These are phyloP conservation scores for Arge pagana DNA, from an alignment of 2,888 invertebrate species.

Conservation along the genomic window DNA sequence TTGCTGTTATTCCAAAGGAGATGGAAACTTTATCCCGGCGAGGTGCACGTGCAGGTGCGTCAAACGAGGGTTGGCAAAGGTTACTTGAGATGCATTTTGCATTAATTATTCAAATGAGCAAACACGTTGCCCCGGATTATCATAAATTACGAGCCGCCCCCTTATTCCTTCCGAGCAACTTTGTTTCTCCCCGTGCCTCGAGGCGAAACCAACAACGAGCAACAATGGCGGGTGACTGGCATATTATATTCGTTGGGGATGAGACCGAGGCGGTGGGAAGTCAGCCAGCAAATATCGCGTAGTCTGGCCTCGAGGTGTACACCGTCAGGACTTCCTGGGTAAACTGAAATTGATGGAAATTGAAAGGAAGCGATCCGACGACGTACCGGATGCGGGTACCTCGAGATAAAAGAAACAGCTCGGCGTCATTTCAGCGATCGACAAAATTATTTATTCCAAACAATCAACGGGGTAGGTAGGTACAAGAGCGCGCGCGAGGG, in stretches of 20 bases:
- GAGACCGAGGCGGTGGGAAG: no score
- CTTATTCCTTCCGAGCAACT: slow-evolving; percentile 35
- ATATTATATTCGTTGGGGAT: no score
- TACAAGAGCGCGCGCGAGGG: no score
- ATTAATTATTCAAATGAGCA: slow-evolving; percentile 56
- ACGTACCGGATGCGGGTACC: not conserved
- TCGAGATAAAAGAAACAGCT: not conserved
- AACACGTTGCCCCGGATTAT: slow-evolving; percentile 45
- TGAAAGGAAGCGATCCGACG: slow-evolving; percentile 3
- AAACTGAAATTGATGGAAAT: slow-evolving; percentile 9
- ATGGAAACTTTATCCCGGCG: no score
- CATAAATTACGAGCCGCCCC: slow-evolving; percentile 46
- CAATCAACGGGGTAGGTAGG: not conserved
- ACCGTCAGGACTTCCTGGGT: not conserved
- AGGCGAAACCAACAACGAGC: no score
- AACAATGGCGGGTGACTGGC: slow-evolving; percentile 17
- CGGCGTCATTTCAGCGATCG: not conserved
- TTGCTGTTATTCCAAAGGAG: no score
- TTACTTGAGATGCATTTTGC: slow-evolving; percentile 55
- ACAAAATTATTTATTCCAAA: slow-evolving; percentile 13
- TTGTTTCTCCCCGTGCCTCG: slow-evolving; percentile 28
- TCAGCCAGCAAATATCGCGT: not conserved
- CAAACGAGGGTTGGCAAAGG: slow-evolving; percentile 46
- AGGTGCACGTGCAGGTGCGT: slow-evolving; percentile 47
- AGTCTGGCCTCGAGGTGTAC: not conserved